phyloP scores from a whole-genome alignment of 1,140 invertebrate genomes.

The Cyclargus thomasi region DNA sequence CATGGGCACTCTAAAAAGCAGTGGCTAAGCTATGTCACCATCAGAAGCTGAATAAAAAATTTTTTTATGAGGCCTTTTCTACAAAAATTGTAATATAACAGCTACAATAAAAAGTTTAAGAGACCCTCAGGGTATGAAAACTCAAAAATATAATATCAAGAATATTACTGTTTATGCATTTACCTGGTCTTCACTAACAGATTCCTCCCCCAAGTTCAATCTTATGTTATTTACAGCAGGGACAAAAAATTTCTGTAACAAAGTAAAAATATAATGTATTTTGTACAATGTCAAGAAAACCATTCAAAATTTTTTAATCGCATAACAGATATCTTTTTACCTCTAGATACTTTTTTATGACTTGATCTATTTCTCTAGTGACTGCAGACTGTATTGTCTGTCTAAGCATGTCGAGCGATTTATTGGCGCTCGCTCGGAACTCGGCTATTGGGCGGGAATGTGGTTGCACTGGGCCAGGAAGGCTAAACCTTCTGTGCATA shows the following conservation, averaged over 20 bases:
- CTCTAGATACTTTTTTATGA: constrained; percentile 85
- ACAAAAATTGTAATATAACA: too few species aligned
- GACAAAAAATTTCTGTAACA: constrained; percentile 83
- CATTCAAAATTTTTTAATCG: too few species aligned
- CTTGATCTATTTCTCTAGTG: constrained; percentile 85
- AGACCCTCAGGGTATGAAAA: too few species aligned
- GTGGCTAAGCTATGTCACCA: too few species aligned
- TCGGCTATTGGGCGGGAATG: constrained; percentile 71
- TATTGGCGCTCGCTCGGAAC: constrained; percentile 78
- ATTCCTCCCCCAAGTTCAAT: constrained; percentile 82
- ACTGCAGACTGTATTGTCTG: constrained; percentile 85
- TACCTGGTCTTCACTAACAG: constrained; percentile 85
- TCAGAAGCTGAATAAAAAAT: too few species aligned
- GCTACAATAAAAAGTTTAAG: too few species aligned
- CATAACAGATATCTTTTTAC: constrained; percentile 60
- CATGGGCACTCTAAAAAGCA: too few species aligned
- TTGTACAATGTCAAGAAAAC: too few species aligned
- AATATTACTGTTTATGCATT: constrained; percentile 34
- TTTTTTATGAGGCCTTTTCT: too few species aligned
- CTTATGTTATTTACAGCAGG: constrained; percentile 87
- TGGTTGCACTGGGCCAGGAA: constrained; percentile 72
- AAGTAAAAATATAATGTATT: constrained; percentile 8
- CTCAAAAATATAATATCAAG: too few species aligned
- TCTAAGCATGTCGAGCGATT: constrained; percentile 83
- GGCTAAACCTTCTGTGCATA: constrained; percentile 74